A percentile compares a stretch with the other conserved stretches of the same genome.
These are phyloP conservation scores for Apis cerana DNA, from an alignment of 1,140 invertebrate genomes.

Conservation along the genomic window DNA sequence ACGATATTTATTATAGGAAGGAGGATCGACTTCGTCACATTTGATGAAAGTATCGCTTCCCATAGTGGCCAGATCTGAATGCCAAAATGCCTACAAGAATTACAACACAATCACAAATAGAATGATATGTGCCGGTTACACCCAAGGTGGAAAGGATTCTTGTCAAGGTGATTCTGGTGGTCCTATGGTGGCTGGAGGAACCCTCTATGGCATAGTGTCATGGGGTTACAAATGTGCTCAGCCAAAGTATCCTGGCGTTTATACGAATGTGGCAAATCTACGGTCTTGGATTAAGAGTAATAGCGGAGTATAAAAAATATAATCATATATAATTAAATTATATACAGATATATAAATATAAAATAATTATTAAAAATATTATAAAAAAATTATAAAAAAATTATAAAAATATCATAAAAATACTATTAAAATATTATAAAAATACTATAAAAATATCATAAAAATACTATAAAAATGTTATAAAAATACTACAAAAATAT, in stretches of 20 bases:
- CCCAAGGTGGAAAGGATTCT: slow-evolving; percentile 82
- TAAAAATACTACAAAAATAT: too few species aligned
- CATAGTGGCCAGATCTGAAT: slow-evolving; percentile 62
- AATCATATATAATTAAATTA: too few species aligned
- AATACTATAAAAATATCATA: too few species aligned
- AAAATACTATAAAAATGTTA: not conserved
- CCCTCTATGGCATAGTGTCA: slow-evolving; percentile 86
- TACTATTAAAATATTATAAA: too few species aligned
- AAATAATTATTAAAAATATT: too few species aligned
- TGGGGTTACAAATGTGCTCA: slow-evolving; percentile 88
- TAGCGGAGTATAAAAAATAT: slow-evolving; percentile 64
- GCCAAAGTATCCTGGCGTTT: slow-evolving; percentile 86
- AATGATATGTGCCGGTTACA: slow-evolving; percentile 85
- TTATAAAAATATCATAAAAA: too few species aligned
- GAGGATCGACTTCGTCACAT: not conserved
- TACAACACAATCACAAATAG: slow-evolving; percentile 66
- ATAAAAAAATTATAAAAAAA: too few species aligned
- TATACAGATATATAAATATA: too few species aligned
- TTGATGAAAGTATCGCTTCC: slow-evolving; percentile 75
- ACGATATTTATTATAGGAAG: slow-evolving; percentile 2
- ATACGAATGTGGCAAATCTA: slow-evolving; percentile 84
- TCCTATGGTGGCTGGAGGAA: slow-evolving; percentile 80
- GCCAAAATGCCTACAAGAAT: slow-evolving; percentile 55
- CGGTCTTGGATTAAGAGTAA: slow-evolving; percentile 82
- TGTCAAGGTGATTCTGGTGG: slow-evolving; percentile 84